Evolutionary conservation across 2,797 vertebrate genomes (phyloP), one percentile per base, ranked within the genome.

Genomic region (Petrocephalus sullivani): DNA sequence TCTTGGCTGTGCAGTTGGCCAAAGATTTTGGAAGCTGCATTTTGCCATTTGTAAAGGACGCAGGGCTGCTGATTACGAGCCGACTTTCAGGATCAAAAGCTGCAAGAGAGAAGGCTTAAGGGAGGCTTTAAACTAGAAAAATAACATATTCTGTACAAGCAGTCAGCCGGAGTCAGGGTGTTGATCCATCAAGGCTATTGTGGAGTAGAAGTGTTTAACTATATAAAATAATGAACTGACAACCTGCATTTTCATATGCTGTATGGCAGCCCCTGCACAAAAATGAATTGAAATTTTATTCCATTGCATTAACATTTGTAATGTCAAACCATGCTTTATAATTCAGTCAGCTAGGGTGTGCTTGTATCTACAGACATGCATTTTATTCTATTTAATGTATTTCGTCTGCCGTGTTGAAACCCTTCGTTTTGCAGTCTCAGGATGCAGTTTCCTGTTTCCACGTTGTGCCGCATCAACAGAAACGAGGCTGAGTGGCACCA

Each of bases 1-100:
- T 89, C 93, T 94, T 67, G 94, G 93, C 94, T 91, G 87, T 90
- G 92, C 88, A 60, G 88, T 90, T 89, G 87, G 83, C 84, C 87
- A 90, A 91, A 92, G 92, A 91, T 91, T 91, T 92, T 92, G 88
- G 90, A 89, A 91, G 89, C 87, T 21, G 81, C 87, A 87, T 81
- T 88, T 88, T 90, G 93, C 85, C 67, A 89, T 91, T 92, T 86
- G 28, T 82, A 85, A 86, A 87, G 75, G 87, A 19, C 23, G 85
- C 46, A 71, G 81, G 78, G 19, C 82, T 87, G 89, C 64, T 87
- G 88, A 90, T 89, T 87, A 89, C 9, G 23, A 87, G 78, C 28
- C 6, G 85, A 60, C 82, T 87, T 88, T 89, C 82, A 81, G 81
- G 82, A 91, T 91, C 64, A 90, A 60, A 89, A 71, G 71, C 89